Percentiles rank a stretch among this genome's conserved stretches.
Conservation (phyloP, 2,797 vertebrate genomes). For the Enoplosus armatus region DNA sequence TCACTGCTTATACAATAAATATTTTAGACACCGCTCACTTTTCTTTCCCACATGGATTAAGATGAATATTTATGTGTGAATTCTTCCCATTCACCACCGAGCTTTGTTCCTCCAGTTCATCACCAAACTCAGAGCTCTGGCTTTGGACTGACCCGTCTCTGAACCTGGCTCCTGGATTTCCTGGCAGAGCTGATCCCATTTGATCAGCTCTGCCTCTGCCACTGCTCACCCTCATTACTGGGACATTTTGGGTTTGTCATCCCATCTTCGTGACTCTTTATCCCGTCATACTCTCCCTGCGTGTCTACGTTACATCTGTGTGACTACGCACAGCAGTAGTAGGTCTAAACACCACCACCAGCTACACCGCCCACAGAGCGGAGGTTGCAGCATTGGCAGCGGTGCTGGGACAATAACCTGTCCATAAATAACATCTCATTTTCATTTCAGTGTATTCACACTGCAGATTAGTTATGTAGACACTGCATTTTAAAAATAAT, state of each 20-base stretch:
- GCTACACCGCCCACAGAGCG: conserved; percentile 71
- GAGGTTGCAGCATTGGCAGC: conserved; percentile 75
- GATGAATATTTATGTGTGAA: conserved; percentile 37
- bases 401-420: conserved; percentile 67
- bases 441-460: conserved; percentile 62
- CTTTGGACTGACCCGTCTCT: conserved; percentile 51
- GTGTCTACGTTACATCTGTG: conserved; percentile 49
- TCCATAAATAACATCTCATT: conserved; percentile 77
- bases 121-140: conserved; percentile 25
- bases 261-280: conserved; percentile 35
- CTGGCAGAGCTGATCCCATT: conserved; percentile 51
- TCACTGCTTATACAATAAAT: conserved; percentile 44
- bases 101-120: conserved; percentile 30
- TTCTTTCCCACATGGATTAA: conserved; percentile 13
- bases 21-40: conserved; percentile 36
- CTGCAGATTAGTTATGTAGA: conserved; percentile 55
- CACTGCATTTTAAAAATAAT: conserved; percentile 26
- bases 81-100: conserved; percentile 5
- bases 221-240: conserved; percentile 47
- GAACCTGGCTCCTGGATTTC: conserved; percentile 53
- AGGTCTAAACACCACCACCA: conserved; percentile 67
- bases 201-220: conserved; percentile 61
- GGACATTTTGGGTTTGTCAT: conserved; percentile 45
- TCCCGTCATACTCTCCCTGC: conserved; percentile 25
- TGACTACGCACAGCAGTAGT: conserved; percentile 57